Evolutionary conservation across 2,888 invertebrate species (phyloP).

Genomic region (Cyaniris semiargus): DNA sequence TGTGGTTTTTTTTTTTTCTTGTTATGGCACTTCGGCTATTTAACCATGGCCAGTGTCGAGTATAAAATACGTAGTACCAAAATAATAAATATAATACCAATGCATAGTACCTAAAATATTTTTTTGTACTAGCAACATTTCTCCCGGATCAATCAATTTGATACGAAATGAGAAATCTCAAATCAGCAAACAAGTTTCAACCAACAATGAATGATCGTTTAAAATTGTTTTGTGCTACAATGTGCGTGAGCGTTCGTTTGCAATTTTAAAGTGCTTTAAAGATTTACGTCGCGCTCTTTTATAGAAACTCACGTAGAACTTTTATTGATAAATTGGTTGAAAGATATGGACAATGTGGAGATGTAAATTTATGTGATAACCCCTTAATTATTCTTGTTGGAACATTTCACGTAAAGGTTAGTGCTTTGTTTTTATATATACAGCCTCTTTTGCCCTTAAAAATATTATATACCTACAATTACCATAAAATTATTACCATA

Average conservation of each 20-base stretch:
- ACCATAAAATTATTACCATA: not conserved
- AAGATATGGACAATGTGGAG: not conserved
- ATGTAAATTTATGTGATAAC: constrained; percentile 14
- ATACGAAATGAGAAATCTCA: not conserved
- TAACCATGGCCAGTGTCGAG: too few relatives aligned
- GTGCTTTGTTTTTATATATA: constrained; percentile 11
- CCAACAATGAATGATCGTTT: not conserved
- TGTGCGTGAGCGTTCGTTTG: constrained; percentile 3
- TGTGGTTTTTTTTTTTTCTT: too few relatives aligned
- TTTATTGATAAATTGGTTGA: not conserved
- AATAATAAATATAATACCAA: too few relatives aligned
- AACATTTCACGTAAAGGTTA: constrained; percentile 13
- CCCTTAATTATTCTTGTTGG: not conserved
- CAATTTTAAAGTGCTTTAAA: not conserved
- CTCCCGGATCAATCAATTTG: constrained; percentile 30
- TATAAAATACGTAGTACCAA: too few relatives aligned
- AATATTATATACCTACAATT: not conserved
- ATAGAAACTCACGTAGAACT: not conserved
- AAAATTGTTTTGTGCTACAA: not conserved
- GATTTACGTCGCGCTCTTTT: not conserved
- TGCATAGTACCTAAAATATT: too few relatives aligned
- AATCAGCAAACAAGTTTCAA: not conserved
- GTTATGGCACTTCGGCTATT: too few relatives aligned
- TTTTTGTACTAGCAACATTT: constrained; percentile 18
- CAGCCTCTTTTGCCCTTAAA: not conserved